phyloP scores from a whole-genome alignment of 30 jellyfish, hydroid and myxozoan genomes.

The Cassiopea xamachana region DNA sequence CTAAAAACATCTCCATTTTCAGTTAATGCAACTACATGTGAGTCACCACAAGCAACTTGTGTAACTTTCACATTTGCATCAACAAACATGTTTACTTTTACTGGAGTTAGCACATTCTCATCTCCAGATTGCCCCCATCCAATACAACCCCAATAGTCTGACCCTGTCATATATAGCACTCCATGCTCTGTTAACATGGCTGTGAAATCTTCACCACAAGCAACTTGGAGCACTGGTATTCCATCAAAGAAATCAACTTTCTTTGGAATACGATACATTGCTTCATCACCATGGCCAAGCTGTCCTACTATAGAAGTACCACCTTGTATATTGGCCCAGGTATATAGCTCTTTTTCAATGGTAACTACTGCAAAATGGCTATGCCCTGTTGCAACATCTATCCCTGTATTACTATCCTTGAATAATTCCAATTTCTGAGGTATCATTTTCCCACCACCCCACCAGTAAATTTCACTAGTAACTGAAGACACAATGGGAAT shows the following conservation, averaged over 20 bases:
- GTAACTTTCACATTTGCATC: conserved; percentile 37
- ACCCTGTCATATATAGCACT: conserved; percentile 82
- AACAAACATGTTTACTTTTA: conserved; percentile 56
- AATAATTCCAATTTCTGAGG: conserved; percentile 90
- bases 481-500: conserved; percentile 89
- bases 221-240: conserved; percentile 89
- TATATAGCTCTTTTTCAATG: conserved; percentile 88
- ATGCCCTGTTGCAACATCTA: conserved; percentile 92
- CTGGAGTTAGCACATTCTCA: conserved; percentile 81
- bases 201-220: conserved; percentile 98
- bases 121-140: conserved; percentile 86
- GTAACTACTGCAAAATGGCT: conserved; percentile 95
- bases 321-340: conserved; percentile 99
- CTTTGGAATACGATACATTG: conserved; percentile 97
- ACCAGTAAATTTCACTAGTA: conserved; percentile 93
- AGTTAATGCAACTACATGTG: conserved; percentile 91
- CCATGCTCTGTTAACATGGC: conserved; percentile 89
- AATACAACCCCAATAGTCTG: conserved; percentile 95
- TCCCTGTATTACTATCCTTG: conserved; percentile 79
- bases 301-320: conserved; percentile 94
- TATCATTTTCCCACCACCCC: conserved; percentile 97
- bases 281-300: conserved; percentile 94
- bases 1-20: conserved; percentile 72
- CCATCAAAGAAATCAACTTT: conserved; percentile 86
- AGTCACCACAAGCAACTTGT: conserved; percentile 88